A percentile compares a stretch with the other conserved stretches of the same genome.
phyloP scores from a whole-genome alignment of 2,113 vertebrate species.

The Trematomus loennbergii region DNA sequence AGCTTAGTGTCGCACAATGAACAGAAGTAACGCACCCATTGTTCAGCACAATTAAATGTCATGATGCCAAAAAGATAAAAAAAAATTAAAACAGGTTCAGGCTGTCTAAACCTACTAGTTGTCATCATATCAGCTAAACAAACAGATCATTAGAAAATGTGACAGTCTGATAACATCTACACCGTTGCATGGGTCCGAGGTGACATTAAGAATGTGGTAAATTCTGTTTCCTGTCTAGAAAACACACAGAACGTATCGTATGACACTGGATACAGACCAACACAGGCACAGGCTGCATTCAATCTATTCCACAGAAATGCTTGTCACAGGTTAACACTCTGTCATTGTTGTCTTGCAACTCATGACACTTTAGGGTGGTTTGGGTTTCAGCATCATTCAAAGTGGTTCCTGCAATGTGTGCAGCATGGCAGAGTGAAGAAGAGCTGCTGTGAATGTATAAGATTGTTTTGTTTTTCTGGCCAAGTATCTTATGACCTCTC shows the following conservation, averaged over 20 bases:
- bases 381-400: background rate
- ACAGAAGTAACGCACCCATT: background rate
- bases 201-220: background rate
- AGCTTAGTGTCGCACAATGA: background rate
- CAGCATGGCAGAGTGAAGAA: background rate
- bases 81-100: background rate
- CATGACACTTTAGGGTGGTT: background rate
- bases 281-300: background rate
- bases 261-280: background rate
- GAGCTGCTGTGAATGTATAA: background rate
- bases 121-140: background rate
- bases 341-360: background rate
- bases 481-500: background rate
- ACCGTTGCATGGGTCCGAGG: background rate
- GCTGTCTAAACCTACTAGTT: background rate
- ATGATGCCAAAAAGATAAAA: background rate
- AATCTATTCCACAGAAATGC: background rate
- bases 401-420: background rate
- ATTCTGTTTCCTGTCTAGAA: slow-evolving; percentile 12
- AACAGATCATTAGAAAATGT: background rate
- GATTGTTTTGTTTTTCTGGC: background rate
- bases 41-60: background rate
- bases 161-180: background rate
- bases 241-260: background rate
- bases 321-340: background rate